Conservation (phyloP, 2,113 vertebrate species). For the Phasianus colchicus region DNA sequence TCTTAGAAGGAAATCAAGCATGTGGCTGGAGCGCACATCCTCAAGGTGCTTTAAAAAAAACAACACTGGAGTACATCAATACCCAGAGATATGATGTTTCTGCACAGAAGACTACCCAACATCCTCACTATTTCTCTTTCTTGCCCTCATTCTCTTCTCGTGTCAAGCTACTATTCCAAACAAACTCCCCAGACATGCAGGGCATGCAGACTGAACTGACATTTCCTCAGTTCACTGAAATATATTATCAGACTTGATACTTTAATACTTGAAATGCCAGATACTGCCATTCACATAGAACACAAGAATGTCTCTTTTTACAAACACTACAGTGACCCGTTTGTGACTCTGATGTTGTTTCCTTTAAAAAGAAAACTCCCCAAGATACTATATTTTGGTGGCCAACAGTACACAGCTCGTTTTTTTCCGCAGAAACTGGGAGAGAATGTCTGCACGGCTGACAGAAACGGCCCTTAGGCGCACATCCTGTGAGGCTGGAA, state of each 20-base stretch:
- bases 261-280: background rate
- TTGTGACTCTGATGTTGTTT: background rate
- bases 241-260: fast-evolving
- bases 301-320: fast-evolving
- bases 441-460: fast-evolving
- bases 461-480: background rate
- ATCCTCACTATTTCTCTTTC: background rate
- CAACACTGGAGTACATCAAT: background rate
- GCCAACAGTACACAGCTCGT: fast-evolving
- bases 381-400: background rate
- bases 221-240: background rate
- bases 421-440: background rate
- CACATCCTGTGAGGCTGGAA: fast-evolving
- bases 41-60: background rate
- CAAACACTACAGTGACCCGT: fast-evolving
- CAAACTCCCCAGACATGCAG: background rate
- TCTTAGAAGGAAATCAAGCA: background rate
- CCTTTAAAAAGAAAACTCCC: background rate
- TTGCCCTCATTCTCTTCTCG: background rate
- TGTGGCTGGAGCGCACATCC: background rate
- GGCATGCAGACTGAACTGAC: background rate
- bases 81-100: background rate
- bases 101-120: fast-evolving
- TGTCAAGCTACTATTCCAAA: background rate
- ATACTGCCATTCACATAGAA: background rate